Percentiles rank a stretch among this genome's conserved stretches.
These are phyloP conservation scores for Candidula unifasciata DNA, from an alignment of 2,888 invertebrate genomes.

Conservation along the genomic window DNA sequence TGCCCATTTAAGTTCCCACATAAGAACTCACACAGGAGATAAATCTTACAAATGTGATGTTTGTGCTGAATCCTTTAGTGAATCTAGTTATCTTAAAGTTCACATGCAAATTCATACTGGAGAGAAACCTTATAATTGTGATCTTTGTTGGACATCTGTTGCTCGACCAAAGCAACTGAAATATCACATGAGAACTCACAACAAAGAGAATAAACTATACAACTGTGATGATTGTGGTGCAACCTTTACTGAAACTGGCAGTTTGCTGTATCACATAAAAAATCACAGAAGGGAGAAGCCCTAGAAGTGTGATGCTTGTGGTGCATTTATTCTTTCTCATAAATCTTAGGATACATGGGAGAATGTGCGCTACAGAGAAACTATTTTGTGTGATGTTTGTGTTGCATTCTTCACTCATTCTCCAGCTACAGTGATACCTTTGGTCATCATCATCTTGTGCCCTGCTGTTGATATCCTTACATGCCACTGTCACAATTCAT, in stretches of 20 bases:
- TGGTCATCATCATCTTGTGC: too few species aligned
- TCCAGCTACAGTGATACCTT: too few species aligned
- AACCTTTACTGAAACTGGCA: not conserved
- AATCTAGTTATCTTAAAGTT: not conserved
- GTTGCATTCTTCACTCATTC: too few species aligned
- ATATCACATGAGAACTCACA: not conserved
- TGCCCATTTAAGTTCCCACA: too few species aligned
- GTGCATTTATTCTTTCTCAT: too few species aligned
- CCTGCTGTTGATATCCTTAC: too few species aligned
- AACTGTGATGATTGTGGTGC: conserved; percentile 19
- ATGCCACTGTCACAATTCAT: too few species aligned
- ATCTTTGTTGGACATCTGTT: not conserved
- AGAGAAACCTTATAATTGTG: conserved; percentile 1
- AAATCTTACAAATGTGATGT: conserved; percentile 18
- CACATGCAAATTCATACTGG: not conserved
- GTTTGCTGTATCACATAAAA: not conserved
- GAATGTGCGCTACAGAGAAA: too few species aligned
- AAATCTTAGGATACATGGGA: too few species aligned
- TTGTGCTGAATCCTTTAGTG: not conserved
- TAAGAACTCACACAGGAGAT: conserved; percentile 2
- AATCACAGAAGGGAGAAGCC: not conserved
- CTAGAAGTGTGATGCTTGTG: not conserved
- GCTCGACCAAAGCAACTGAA: not conserved
- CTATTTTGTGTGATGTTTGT: too few species aligned
- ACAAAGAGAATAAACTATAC: not conserved